Conservation (phyloP, 1,140 invertebrate genomes). For the Acyrthosiphon pisum region DNA sequence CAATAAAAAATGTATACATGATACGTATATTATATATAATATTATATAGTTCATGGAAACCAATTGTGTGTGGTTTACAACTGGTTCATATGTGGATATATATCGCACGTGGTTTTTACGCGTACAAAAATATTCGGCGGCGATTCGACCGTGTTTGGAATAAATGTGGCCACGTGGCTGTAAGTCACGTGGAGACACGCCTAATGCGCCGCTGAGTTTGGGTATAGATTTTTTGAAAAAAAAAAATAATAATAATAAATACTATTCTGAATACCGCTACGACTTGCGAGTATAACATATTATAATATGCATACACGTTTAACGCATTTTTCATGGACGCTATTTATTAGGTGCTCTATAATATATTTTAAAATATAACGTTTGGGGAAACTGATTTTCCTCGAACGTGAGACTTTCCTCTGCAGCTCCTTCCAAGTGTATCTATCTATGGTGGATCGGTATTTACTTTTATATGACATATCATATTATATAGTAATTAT, state of each 20-base stretch:
- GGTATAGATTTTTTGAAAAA: not conserved
- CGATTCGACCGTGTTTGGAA: not conserved
- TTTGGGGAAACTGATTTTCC: not conserved
- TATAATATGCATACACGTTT: not conserved
- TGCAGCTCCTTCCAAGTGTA: not conserved
- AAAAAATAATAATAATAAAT: not conserved
- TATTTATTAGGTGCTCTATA: no score
- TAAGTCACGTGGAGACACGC: not conserved
- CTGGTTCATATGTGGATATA: not conserved
- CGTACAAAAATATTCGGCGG: not conserved
- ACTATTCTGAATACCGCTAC: not conserved
- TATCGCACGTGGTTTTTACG: not conserved
- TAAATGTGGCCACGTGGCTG: not conserved
- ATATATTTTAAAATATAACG: not conserved
- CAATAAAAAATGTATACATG: not conserved
- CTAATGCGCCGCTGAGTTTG: not conserved
- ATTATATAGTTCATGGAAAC: not conserved
- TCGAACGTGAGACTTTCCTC: not conserved
- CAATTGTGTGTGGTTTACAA: not conserved
- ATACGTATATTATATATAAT: not conserved
- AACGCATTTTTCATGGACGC: not conserved
- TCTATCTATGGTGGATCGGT: no score
- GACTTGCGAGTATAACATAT: not conserved
- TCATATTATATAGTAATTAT: no score
- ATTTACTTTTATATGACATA: no score